phyloP scores from a whole-genome alignment of 64 coral and sea anemone genomes.

The Stichodactyla helianthus region DNA sequence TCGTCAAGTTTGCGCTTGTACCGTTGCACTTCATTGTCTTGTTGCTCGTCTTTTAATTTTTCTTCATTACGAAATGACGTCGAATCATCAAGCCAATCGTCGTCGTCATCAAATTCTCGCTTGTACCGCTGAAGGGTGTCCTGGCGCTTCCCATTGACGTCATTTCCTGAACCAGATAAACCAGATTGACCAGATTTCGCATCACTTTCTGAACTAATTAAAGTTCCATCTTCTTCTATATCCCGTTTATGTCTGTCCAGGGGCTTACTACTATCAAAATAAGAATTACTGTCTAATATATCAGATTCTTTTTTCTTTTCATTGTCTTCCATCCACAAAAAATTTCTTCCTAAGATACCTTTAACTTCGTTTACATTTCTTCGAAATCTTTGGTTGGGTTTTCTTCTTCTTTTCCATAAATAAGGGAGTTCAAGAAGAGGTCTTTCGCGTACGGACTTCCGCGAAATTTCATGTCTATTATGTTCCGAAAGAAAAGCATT shows the following conservation, averaged over 20 bases:
- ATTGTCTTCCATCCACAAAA: neutral
- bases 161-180: neutral
- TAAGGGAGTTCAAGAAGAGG: neutral
- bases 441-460: neutral
- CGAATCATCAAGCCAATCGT: neutral
- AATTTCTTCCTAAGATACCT: neutral
- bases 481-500: neutral
- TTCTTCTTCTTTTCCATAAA: slow-evolving; percentile 11
- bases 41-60: neutral
- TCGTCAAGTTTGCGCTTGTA: slow-evolving; percentile 22
- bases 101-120: neutral
- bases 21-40: neutral
- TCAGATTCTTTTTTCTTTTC: neutral
- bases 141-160: neutral
- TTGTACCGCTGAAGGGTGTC: neutral
- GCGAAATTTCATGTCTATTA: neutral
- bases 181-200: neutral
- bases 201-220: neutral
- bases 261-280: neutral
- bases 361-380: neutral
- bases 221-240: neutral
- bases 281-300: neutral
- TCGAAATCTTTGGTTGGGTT: neutral
- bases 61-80: neutral
- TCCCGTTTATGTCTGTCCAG: neutral